Conservation (phyloP, 2,797 vertebrate genomes). For the Lithobates pipiens region DNA sequence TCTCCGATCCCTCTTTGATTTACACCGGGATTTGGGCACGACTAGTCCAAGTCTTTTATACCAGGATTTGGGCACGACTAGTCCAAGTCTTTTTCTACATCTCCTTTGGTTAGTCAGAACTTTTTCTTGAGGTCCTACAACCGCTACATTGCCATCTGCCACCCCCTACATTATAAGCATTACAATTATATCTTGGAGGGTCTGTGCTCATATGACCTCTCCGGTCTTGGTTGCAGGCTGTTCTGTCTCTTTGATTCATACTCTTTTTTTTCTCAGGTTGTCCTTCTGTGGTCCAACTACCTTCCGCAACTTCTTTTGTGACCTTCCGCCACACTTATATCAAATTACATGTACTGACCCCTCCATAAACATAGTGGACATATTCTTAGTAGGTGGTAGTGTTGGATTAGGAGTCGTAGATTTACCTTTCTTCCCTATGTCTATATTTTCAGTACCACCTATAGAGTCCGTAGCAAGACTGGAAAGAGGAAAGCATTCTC, state of each 20-base stretch:
- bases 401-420: neutral
- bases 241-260: neutral
- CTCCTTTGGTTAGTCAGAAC: constrained; percentile 13
- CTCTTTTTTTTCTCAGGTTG: neutral
- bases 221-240: neutral
- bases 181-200: constrained; percentile 26
- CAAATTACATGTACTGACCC: constrained; percentile 33
- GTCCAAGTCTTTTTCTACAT: constrained; percentile 41
- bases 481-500: constrained; percentile 40
- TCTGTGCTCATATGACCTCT: neutral
- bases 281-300: neutral
- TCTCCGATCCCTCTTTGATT: no score
- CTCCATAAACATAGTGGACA: neutral
- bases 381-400: neutral
- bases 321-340: constrained; percentile 26
- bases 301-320: constrained; percentile 43
- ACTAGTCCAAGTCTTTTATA: no score
- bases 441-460: neutral
- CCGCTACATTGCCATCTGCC: constrained; percentile 46
- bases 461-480: neutral
- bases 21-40: no score
- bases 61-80: no score
- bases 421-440: constrained; percentile 34
- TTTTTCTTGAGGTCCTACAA: constrained; percentile 48
- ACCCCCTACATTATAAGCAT: constrained; percentile 20